Evolutionary conservation across 2,888 invertebrate genomes (phyloP).

Genomic region (Epirrhoe alternata): DNA sequence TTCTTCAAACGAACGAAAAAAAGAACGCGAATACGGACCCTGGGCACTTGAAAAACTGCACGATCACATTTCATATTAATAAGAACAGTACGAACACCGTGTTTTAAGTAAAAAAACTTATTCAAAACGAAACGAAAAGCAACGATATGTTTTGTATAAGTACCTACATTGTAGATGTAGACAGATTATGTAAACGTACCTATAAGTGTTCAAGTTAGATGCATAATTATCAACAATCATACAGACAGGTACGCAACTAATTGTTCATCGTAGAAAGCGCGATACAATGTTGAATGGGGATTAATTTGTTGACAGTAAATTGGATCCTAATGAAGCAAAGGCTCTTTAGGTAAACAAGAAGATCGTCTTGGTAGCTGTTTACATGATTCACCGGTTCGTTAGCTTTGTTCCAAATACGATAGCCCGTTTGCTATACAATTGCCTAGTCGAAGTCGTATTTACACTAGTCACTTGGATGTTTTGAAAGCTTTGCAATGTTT

Average conservation of each 20-base stretch:
- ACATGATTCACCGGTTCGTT: constrained; percentile 84
- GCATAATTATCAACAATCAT: background rate
- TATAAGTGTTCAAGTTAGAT: too few species aligned
- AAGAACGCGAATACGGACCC: too few species aligned
- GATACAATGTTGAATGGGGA: constrained; percentile 65
- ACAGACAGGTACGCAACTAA: constrained; percentile 11
- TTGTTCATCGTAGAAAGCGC: constrained; percentile 24
- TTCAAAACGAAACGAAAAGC: too few species aligned
- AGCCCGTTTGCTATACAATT: constrained; percentile 52
- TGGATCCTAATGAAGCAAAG: constrained; percentile 86
- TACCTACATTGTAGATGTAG: too few species aligned
- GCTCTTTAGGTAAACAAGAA: constrained; percentile 84
- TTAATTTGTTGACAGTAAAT: constrained; percentile 84
- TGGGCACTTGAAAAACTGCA: too few species aligned
- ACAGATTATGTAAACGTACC: too few species aligned
- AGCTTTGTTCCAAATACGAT: constrained; percentile 84
- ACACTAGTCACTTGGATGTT: constrained; percentile 30
- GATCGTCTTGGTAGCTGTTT: constrained; percentile 83
- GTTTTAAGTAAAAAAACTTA: too few species aligned
- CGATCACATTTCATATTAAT: too few species aligned
- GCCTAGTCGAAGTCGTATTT: constrained; percentile 36
- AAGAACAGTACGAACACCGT: too few species aligned
- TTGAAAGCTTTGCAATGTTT: constrained; percentile 19
- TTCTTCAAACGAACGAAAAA: too few species aligned
- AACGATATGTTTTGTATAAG: too few species aligned